Base-by-base conservation (phyloP, 2,797 vertebrate genomes). In the Rhynchonycteris naso region DNA sequence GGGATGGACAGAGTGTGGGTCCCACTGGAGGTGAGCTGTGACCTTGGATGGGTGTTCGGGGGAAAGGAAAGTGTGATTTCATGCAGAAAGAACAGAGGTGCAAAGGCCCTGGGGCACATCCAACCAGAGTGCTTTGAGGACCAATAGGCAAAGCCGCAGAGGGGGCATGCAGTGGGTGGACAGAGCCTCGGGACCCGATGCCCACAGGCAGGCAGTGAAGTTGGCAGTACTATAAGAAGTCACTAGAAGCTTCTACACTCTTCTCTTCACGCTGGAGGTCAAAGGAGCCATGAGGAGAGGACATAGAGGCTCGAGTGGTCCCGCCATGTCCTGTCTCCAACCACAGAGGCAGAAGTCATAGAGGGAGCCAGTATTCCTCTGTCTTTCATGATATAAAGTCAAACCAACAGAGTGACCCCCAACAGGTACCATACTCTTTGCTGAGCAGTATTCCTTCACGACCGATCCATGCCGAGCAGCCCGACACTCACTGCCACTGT, bases 361-460 rank as follows among this genome's bases (percentile, higher is more conserved):
- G 38, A 24, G 35, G 33, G 54, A 47, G 5, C 33, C 8, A 0
- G 12, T 16, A 18, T 28, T 56, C 9, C 30, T 14, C 0, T 10
- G 63, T 80, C 16, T 21, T 65, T 69, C 59, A 33, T 50, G 58
- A 35, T 61, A 30, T 91, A 15, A 85, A 63, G 63, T 50, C 91
- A 78, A 43, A 43, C 30, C 33, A 30, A n/a, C 0, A 28, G 65
- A 74, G 58, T 16, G 30, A 50, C 47, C 38, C 30, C 52, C 15
- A 24, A 82, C 78, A 85, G 71, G n/a, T 26, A 13, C 50, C 79
- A 47, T 26, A 89, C 69, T 92, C 93, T 75, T 71, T 88, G 89
- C 81, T 78, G 69, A 72, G 91, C 91, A 92, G 59, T 71, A 94
- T 82, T 92, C 85, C 85, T 95, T 69, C 74, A 33, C 19, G 93